Percentiles rank a stretch among this genome's conserved stretches.
Evolutionary conservation across 2,797 vertebrate genomes (phyloP).

Genomic region (Rhynchonycteris naso): DNA sequence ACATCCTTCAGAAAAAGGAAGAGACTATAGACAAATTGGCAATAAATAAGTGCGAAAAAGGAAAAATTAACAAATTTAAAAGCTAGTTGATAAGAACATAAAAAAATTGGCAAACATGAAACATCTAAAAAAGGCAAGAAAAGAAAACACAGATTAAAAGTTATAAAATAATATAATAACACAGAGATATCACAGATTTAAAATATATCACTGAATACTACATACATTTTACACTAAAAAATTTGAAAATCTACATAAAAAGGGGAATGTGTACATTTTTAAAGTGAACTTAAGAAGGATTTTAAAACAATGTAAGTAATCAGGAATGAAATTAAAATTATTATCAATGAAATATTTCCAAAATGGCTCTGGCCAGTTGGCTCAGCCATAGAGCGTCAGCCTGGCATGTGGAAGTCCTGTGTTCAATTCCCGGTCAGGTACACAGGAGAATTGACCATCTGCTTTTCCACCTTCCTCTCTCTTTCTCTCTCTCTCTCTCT

Average conservation of each 20-base stretch:
- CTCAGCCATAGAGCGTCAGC: too few species aligned
- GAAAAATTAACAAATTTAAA: slow-evolving; percentile 14
- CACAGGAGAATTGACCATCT: too few species aligned
- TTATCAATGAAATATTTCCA: not conserved
- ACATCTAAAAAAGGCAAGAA: not conserved
- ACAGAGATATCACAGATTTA: not conserved
- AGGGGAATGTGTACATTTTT: not conserved
- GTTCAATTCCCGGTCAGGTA: too few species aligned
- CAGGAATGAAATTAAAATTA: not conserved
- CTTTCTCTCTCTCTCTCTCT: too few species aligned
- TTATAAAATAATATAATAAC: slow-evolving; percentile 17
- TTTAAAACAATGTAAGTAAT: not conserved
- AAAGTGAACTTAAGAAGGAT: not conserved
- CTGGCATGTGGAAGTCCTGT: too few species aligned
- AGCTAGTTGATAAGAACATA: not conserved
- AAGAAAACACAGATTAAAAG: not conserved
- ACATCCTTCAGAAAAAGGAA: slow-evolving; percentile 1
- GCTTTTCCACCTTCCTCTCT: too few species aligned
- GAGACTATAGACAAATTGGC: not conserved
- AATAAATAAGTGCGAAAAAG: not conserved
- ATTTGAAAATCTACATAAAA: not conserved
- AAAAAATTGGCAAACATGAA: not conserved
- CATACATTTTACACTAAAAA: not conserved
- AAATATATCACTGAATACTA: not conserved
- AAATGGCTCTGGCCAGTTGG: not conserved